Base-by-base conservation (phyloP, 2,113 vertebrate genomes). In the Todiramphus saurophagus region DNA sequence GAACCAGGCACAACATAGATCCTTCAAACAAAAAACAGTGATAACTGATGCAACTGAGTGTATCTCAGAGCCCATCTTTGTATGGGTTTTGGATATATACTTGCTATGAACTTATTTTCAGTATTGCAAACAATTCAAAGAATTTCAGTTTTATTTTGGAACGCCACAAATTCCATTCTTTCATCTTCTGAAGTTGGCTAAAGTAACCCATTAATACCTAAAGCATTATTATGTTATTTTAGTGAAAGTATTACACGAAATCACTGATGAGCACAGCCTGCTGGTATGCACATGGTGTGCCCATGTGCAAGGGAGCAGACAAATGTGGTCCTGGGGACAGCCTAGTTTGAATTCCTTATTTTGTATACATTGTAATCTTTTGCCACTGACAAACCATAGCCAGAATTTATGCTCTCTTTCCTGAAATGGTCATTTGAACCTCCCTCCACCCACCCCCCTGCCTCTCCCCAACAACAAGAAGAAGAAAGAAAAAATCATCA, bases 91-190 rank as follows among this genome's bases (percentile, higher is more conserved):
- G 66, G 19, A 46, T 35, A 50, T 10, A 31, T 5, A 20, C 11
- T 59, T 43, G 4, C 37, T 48, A 59, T 48, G 69, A 91, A 68
- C 16, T 94, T 74, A 81, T 81, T 91, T 90, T 72, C 77, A 87
- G 68, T 67, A 67, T 11, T 70, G n/a, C 51, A 69, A 96, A 66
- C 74, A 84, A 28, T 58, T 81, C 59, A 95, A 93, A 84, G 73
- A 84, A 81, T 83, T 89, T 53, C 87, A 53, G 35, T 51, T 64
- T 87, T 87, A 68, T 88, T 97, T 91, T 90, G 78, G 78, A 93
- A 79, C 5, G 4, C 31, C 21, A 39, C 20, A 74, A 37, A 31
- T 89, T 93, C 86, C 81, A 84, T 89, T 95, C 73, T 97, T 93
- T 79, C 78, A 90, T 69, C 89, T 82, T 87, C 82, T 83, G 85